Base-by-base conservation (phyloP, 1,140 invertebrate species). In the Pristionchus pacificus region DNA sequence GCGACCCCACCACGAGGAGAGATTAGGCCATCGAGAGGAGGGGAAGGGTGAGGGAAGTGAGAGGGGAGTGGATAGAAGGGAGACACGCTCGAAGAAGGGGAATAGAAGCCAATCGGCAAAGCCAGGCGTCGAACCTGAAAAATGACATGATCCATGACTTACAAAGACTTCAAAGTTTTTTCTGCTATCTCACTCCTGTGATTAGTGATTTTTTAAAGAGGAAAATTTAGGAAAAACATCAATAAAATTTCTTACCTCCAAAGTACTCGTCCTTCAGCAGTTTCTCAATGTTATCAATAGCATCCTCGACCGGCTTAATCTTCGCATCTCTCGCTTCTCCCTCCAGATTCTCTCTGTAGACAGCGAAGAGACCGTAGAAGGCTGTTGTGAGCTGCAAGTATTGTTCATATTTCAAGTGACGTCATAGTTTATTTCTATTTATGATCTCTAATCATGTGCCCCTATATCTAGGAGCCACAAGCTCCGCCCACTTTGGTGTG, bases 211-310 rank as follows among this genome's bases (percentile, higher is more conserved):
- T 15, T 19, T 15, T 61, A 32, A 68, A 25, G 28, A 55, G 25
- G 57, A 68, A 68, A 64, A 64, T 55, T 28, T 62, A 65, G 3
- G 60, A 10, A 64, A 19, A 25, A 19, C 2, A n/a, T 28, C 30
- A 64, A 1, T 27, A 24, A 19, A 70, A 38, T 0, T 2, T 29
- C 62, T 13, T 1, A 49, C 71, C 71, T 28, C 57, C 68, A 58
- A 29, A 72, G 65, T 61, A 72, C 25, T 72, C 61, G 14, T 19
- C 32, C 58, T 30, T 63, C 33, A 72, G 64, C 10, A 72, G 59
- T 2, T 32, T 31, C 65, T 72, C 71, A 31, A 60, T 65, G 30
- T 72, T 57, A 1, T 60, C 65, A 55, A 68, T 67, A 3, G 71
- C 65, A 3, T 63, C 62, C 65, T 55, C 28, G 2, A 68, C n/a